A percentile compares a stretch with the other conserved stretches of the same genome.
Evolutionary conservation across 1,140 invertebrate species (phyloP).

Genomic region (Sesamia nonagrioides): DNA sequence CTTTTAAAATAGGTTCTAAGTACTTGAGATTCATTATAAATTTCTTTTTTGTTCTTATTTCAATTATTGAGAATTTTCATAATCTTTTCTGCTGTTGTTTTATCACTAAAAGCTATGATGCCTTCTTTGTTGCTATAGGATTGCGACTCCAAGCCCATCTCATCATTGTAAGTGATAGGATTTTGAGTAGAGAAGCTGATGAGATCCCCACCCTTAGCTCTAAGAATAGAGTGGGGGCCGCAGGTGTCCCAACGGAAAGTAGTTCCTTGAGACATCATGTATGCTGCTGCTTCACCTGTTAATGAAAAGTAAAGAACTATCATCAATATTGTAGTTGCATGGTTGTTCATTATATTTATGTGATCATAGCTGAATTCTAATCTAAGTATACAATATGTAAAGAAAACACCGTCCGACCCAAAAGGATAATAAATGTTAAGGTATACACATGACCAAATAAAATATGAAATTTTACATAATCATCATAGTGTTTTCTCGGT

Average conservation of each 20-base stretch:
- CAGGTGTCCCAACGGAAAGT: conserved; percentile 96
- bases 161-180: conserved; percentile 74
- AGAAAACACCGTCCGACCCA: no score
- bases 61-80: conserved; percentile 54
- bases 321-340: not conserved
- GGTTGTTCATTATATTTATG: not conserved
- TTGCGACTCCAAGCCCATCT: conserved; percentile 63
- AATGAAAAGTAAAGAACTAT: conserved; percentile 6
- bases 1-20: no score
- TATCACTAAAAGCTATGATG: conserved; percentile 71
- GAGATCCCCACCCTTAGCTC: conserved; percentile 76
- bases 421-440: no score
- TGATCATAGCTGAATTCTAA: no score
- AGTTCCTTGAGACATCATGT: conserved; percentile 93
- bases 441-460: no score
- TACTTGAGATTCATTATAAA: no score
- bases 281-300: conserved; percentile 91
- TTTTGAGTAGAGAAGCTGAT: conserved; percentile 56
- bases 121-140: conserved; percentile 76
- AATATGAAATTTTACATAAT: no score
- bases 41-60: not conserved
- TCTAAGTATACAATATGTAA: no score
- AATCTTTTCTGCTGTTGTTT: conserved; percentile 64
- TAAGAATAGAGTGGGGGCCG: conserved; percentile 93
- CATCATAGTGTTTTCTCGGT: no score